These are phyloP conservation scores for Orthosia cruda DNA, from an alignment of 2,888 invertebrate genomes.

Conservation along the genomic window DNA sequence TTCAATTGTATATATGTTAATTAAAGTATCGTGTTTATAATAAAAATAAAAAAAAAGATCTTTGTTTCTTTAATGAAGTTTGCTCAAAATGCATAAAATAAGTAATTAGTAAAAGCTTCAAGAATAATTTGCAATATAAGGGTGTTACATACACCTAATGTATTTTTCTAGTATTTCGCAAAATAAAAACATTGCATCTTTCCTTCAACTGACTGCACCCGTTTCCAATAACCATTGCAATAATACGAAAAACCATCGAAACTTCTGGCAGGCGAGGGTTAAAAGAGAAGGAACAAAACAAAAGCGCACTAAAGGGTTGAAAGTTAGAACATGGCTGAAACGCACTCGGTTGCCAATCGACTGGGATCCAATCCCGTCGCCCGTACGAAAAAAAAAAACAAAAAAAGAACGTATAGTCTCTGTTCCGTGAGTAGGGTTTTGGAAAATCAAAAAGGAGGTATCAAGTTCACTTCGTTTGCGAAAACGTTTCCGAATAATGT, in stretches of 20 bases:
- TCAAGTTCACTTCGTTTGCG: slow-evolving; percentile 20
- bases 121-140: neutral
- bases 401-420: slow-evolving; percentile 4
- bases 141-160: neutral
- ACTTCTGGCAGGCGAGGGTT: slow-evolving; percentile 15
- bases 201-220: slow-evolving; percentile 4
- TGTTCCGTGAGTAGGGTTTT: slow-evolving; percentile 16
- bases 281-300: slow-evolving; percentile 51
- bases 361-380: slow-evolving; percentile 44
- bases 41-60: too few species aligned
- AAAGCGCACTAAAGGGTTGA: slow-evolving; percentile 52
- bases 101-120: neutral
- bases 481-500: slow-evolving; percentile 16
- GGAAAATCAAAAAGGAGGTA: slow-evolving; percentile 19
- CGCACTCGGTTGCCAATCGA: slow-evolving; percentile 59
- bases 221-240: slow-evolving; percentile 31
- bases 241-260: slow-evolving; percentile 21
- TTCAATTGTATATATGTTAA: too few species aligned
- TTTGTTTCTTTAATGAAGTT: too few species aligned
- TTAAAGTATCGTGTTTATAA: too few species aligned
- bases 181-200: neutral
- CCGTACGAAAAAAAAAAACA: slow-evolving; percentile 31
- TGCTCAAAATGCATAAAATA: too few species aligned
- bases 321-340: slow-evolving; percentile 49
- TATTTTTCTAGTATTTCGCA: neutral